Base-by-base conservation (phyloP, 2,113 vertebrate species). In the Oncorhynchus clarkii region DNA sequence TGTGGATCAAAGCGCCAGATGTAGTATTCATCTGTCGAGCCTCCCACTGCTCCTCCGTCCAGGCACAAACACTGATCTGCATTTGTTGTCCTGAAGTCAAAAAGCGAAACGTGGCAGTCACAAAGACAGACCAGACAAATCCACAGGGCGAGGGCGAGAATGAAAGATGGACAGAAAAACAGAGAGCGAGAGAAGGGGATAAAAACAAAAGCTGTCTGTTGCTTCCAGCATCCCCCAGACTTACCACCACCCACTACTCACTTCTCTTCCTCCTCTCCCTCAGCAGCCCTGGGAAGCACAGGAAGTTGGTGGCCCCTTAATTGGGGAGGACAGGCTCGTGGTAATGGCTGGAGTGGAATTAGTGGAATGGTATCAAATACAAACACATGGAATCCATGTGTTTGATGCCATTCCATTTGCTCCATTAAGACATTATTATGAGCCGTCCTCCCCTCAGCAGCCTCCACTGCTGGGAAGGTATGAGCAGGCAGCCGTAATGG, bases 1-100 rank as follows among this genome's bases (percentile, higher is more conserved):
- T 1, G 71, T 1, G 64, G 73, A 88, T 85, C 79, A 89, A 89
- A 87, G 84, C 48, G 0, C 20, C 11, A 3, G 54, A 34, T 76
- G 70, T 24, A 24, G 22, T 24, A 24, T 24, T 24, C 39, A 81
- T 87, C 69, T 76, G 73, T 78, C 71, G 65, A 51, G 70, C 76
- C 65, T 70, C 67, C 70, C 60, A 9, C 54, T 74, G 45, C 64
- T 48, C 51, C 75, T 24, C n/a, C 24, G 66, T 66, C 8, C 1
- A 29, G 70, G 68, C 26, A n/a, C 59, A 31, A 64, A 70, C 82
- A 67, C 84, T 85, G 72, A 75, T 82, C 80, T 81, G 78, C 80
- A 79, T 74, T 77, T 81, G 62, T 31, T 12, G 48, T 68, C 81
- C 77, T 74, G 29, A 59, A 82, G 71, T 20, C 34, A 34, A 20